Conservation (phyloP, 2,888 invertebrate species). For the Microctonus hyperodae region DNA sequence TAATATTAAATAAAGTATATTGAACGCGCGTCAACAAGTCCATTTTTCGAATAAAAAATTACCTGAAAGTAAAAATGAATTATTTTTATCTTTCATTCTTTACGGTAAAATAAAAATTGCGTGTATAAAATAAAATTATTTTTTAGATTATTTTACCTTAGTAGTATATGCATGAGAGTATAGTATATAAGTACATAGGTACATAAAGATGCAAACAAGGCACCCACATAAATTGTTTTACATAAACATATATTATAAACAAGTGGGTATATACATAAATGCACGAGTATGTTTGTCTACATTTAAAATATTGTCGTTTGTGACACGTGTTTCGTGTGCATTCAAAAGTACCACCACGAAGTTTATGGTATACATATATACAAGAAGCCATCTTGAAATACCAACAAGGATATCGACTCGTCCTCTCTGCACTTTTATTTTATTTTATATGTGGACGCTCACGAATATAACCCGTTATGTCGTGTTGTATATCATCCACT, state of each 20-base stretch:
- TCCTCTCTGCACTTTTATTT: conserved; percentile 2
- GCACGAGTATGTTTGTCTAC: neutral
- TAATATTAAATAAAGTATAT: too few species aligned
- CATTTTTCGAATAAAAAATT: neutral
- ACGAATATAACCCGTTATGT: conserved; percentile 9
- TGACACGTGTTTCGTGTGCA: conserved; percentile 26
- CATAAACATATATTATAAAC: neutral
- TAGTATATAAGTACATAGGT: too few species aligned
- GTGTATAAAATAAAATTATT: too few species aligned
- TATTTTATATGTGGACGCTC: neutral
- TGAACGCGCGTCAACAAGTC: too few species aligned
- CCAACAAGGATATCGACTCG: conserved; percentile 38
- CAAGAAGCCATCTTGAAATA: conserved; percentile 37
- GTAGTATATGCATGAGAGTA: neutral
- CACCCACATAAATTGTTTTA: neutral
- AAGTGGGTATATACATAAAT: neutral
- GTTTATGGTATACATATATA: conserved; percentile 19
- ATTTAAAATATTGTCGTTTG: conserved; percentile 6
- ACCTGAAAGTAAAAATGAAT: neutral
- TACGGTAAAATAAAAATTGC: neutral
- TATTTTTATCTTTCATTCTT: too few species aligned
- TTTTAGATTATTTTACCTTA: neutral
- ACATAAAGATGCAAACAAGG: neutral
- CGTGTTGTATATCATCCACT: conserved; percentile 17
- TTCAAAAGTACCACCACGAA: conserved; percentile 14